Percentiles rank a stretch among this genome's conserved stretches.
Evolutionary conservation across 2,797 vertebrate species (phyloP).

Genomic region (Tauraco hartlaubi): DNA sequence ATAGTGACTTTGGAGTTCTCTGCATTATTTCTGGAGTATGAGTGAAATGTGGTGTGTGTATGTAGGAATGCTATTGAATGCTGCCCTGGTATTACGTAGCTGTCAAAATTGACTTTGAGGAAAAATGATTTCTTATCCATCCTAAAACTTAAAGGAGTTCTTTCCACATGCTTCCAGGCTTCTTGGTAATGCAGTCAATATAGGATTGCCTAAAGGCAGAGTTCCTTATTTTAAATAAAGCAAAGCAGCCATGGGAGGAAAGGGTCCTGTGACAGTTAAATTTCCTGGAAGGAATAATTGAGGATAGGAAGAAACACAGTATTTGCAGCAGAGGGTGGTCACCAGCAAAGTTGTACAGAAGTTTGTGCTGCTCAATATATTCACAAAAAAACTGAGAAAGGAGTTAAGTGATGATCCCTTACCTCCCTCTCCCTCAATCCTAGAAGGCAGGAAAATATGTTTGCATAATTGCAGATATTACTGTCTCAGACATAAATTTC

Average conservation of each 20-base stretch:
- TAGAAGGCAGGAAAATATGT: not conserved
- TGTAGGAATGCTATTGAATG: not conserved
- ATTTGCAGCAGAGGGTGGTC: not conserved
- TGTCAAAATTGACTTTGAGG: not conserved
- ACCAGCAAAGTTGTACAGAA: not conserved
- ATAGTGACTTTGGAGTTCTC: not conserved
- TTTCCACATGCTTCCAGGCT: not conserved
- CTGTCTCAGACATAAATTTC: not conserved
- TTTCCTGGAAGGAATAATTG: not conserved
- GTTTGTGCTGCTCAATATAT: not conserved
- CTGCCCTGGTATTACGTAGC: not conserved
- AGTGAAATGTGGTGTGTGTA: not conserved
- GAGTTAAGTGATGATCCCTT: not conserved
- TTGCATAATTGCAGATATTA: not conserved
- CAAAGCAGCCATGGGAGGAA: not conserved
- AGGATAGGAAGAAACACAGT: not conserved
- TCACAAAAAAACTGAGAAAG: not conserved
- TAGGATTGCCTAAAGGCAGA: not conserved
- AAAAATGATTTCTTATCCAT: not conserved
- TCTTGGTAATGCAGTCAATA: not conserved
- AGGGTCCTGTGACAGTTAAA: not conserved
- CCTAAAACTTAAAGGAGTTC: not conserved
- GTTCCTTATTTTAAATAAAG: not conserved
- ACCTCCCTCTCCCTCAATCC: not conserved
- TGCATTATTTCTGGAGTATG: not conserved